phyloP scores from a whole-genome alignment of 2,113 vertebrate species.

The Ivindomyrus marchei region DNA sequence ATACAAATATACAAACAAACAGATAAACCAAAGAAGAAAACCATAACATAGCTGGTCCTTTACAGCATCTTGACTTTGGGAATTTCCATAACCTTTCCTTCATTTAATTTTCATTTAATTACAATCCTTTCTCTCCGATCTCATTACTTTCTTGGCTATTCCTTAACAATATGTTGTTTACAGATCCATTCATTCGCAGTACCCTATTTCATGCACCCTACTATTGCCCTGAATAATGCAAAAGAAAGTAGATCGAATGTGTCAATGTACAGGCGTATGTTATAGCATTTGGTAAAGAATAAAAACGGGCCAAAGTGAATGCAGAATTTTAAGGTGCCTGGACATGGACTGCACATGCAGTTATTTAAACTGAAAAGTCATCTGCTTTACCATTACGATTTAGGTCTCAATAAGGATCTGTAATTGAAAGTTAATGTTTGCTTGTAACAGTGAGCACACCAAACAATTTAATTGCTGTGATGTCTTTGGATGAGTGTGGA shows the following conservation, averaged over 20 bases:
- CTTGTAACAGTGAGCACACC: not conserved
- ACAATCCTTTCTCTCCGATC: not conserved
- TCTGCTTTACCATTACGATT: not conserved
- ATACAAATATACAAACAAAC: not conserved
- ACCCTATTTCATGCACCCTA: not conserved
- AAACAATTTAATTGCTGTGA: not conserved
- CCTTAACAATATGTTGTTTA: constrained; percentile 1
- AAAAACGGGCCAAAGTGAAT: not conserved
- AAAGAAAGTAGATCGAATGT: not conserved
- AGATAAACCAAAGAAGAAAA: not conserved
- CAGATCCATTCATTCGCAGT: not conserved
- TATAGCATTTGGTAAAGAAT: not conserved
- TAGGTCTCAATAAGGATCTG: not conserved
- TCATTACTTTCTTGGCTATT: not conserved
- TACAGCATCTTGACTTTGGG: not conserved
- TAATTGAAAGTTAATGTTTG: not conserved
- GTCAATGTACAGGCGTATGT: not conserved
- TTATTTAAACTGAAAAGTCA: not conserved
- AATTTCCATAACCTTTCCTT: not conserved
- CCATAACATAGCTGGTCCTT: not conserved
- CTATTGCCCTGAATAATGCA: not conserved
- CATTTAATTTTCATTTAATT: not conserved
- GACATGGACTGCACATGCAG: not conserved
- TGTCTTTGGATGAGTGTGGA: not conserved
- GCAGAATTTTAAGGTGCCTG: not conserved